Percentiles rank a stretch among this genome's conserved stretches.
Conservation (phyloP, 2,888 invertebrate genomes). For the Protonemura montana region DNA sequence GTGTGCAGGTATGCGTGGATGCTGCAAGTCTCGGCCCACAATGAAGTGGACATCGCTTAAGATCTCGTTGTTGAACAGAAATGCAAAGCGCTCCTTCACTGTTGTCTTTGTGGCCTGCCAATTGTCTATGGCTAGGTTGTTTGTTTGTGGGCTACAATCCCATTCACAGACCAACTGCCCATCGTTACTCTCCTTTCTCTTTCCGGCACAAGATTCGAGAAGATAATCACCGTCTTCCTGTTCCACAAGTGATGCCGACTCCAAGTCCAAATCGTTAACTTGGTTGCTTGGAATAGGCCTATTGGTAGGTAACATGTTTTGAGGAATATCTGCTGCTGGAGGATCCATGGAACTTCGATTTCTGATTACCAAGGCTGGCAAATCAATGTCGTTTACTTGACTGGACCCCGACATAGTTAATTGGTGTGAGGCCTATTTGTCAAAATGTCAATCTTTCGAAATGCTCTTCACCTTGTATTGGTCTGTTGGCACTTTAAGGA, state of each 20-base stretch:
- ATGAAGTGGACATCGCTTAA: constrained; percentile 79
- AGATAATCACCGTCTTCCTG: background rate
- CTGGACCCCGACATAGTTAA: constrained; percentile 25
- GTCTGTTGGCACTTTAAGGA: background rate
- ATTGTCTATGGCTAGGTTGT: constrained; percentile 59
- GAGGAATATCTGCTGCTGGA: constrained; percentile 54
- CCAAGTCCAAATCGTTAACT: constrained; percentile 25
- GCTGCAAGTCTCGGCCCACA: constrained; percentile 74
- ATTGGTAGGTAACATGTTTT: constrained; percentile 65
- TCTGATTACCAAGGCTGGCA: background rate
- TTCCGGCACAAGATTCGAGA: background rate
- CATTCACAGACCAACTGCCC: background rate
- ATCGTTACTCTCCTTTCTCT: background rate
- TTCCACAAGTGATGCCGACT: background rate
- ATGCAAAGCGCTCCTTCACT: constrained; percentile 77
- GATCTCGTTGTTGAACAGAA: constrained; percentile 71
- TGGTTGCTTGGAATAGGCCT: constrained; percentile 43
- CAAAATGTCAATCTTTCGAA: background rate
- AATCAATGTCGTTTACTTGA: constrained; percentile 2
- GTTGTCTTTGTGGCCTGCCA: constrained; percentile 80
- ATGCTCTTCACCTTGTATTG: background rate
- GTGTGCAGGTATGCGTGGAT: constrained; percentile 79
- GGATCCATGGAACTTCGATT: background rate
- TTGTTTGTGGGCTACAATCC: constrained; percentile 34
- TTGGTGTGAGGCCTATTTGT: background rate